phyloP scores from a whole-genome alignment of 1,140 invertebrate species.

The Melanaphis sacchari region DNA sequence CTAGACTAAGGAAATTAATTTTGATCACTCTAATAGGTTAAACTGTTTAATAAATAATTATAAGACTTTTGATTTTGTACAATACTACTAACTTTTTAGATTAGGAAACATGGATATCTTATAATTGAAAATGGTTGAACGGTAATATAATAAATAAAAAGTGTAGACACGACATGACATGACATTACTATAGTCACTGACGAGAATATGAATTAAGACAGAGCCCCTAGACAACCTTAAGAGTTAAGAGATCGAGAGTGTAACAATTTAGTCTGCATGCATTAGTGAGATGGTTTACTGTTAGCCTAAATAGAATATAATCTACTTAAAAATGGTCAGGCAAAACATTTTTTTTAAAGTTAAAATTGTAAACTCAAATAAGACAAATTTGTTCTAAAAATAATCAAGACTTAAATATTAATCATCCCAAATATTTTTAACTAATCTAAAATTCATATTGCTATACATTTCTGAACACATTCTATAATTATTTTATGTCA shows the following conservation, averaged over 20 bases:
- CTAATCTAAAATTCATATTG: background rate
- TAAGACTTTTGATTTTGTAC: conserved; percentile 22
- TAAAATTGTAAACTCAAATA: background rate
- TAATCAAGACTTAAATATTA: background rate
- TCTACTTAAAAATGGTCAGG: background rate
- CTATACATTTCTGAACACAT: background rate
- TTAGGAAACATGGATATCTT: background rate
- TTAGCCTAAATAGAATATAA: background rate
- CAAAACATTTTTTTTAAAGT: background rate
- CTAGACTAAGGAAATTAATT: background rate
- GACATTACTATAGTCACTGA: too few species aligned
- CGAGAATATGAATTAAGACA: too few species aligned
- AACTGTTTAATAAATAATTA: background rate
- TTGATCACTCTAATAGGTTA: background rate
- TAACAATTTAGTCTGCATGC: too few species aligned
- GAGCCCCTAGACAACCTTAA: too few species aligned
- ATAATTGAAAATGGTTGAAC: conserved; percentile 15
- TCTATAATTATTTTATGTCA: background rate
- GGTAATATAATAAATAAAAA: background rate
- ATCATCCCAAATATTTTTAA: background rate
- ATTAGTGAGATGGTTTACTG: too few species aligned
- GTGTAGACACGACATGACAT: too few species aligned
- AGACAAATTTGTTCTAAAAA: background rate
- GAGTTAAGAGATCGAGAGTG: too few species aligned
- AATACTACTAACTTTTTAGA: conserved; percentile 4